Conservation (phyloP, 2,113 vertebrate species). For the Serilophus lunatus region DNA sequence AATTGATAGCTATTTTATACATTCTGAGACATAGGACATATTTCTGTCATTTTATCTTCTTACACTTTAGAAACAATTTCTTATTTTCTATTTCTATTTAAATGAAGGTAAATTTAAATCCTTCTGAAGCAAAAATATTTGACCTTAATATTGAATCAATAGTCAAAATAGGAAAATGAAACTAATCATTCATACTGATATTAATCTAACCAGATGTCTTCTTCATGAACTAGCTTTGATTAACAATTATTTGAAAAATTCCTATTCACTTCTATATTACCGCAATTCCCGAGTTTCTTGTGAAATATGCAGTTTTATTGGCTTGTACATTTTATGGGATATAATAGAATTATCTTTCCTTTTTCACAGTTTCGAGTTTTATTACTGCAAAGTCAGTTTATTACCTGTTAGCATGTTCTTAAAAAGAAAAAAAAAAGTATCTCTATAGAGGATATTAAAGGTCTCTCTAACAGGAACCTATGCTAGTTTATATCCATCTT, state of each 20-base stretch:
- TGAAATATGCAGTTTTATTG: conserved; percentile 38
- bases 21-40: background rate
- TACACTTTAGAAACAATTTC: background rate
- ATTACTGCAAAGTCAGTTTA: conserved; percentile 49
- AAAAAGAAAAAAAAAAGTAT: background rate
- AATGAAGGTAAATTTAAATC: background rate
- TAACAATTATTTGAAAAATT: conserved; percentile 45
- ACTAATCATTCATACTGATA: background rate
- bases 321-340: conserved; percentile 15
- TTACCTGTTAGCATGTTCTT: conserved; percentile 35
- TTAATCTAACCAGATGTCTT: conserved; percentile 10
- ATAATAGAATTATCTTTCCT: conserved; percentile 45
- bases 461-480: background rate
- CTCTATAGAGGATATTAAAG: background rate
- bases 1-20: background rate
- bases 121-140: background rate
- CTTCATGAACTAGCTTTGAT: conserved; percentile 18
- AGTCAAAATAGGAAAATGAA: background rate
- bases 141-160: background rate
- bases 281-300: conserved; percentile 21
- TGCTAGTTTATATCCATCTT: background rate
- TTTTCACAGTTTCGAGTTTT: conserved; percentile 52
- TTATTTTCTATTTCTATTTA: background rate
- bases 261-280: conserved; percentile 37
- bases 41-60: background rate